A percentile compares a stretch with the other conserved stretches of the same genome.
phyloP scores from a whole-genome alignment of 2,113 vertebrate genomes.

The Condylura cristata region DNA sequence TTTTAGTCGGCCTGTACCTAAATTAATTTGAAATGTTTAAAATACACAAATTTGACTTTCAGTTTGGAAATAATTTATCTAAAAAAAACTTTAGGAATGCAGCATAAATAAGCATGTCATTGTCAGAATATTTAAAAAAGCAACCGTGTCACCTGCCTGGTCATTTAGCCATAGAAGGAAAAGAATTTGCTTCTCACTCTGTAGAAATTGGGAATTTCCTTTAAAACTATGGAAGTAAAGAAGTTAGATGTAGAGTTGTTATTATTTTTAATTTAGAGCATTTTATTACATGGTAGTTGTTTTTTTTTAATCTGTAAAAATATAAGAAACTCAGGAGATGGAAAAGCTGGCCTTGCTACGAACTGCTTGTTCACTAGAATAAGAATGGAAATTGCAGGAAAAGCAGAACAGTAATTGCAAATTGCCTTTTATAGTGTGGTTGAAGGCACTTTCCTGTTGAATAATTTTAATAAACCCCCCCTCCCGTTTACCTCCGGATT shows the following conservation, averaged over 20 bases:
- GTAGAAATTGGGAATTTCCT: not conserved
- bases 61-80: conserved; percentile 41
- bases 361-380: conserved; percentile 28
- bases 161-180: not conserved
- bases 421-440: conserved; percentile 59
- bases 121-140: conserved; percentile 42
- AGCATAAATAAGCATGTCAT: conserved; percentile 5
- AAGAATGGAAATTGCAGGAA: conserved; percentile 46
- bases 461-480: conserved; percentile 66
- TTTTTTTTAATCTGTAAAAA: conserved; percentile 55
- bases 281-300: not conserved
- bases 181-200: not conserved
- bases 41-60: conserved; percentile 38
- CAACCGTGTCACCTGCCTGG: not conserved
- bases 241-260: not conserved
- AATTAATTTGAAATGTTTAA: conserved; percentile 43
- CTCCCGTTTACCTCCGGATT: not conserved
- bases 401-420: conserved; percentile 57
- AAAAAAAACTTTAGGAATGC: not conserved
- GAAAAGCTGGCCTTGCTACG: conserved; percentile 32
- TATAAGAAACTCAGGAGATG: conserved; percentile 39
- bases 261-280: conserved; percentile 24
- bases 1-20: not conserved
- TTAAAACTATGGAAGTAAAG: not conserved
- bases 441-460: conserved; percentile 61